Base-by-base conservation (phyloP, 2,113 vertebrate species). In the Elanoides forficatus region DNA sequence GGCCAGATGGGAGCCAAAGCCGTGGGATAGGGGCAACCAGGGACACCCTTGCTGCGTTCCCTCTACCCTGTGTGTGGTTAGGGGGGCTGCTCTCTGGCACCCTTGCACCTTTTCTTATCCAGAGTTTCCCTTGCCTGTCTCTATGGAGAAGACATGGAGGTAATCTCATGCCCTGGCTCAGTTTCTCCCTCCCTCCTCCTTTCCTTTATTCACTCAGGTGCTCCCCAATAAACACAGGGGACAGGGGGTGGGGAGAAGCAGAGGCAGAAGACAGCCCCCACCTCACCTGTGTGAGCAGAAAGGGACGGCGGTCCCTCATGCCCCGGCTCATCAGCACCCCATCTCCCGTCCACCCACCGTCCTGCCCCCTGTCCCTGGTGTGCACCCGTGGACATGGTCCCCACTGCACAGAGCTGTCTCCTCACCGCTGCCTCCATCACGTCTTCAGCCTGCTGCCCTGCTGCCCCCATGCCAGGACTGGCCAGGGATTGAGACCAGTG, bases 261-360 rank as follows among this genome's bases (percentile, higher is more conserved):
- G 23, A 75, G 26, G 20, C 47, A 86, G 43, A 43, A 80, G 25
- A 42, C 26, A 52, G 55, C 8, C 26, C 47, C 20, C 3, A 5
- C 29, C 36, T 84, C 81, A 68, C 23, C 4, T 48, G 5, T 26
- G 13, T 59, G 27, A 81, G 26, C 14, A 83, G 47, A 86, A 81
- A 40, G 32, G 29, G n/a, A 62, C 2, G 1, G 29, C 29, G 13
- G 25, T 50, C 29, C 21, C 22, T 66, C 47, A 48, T 45, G 32
- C 19, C 7, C 32, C 0, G 0, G 30, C 15, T 94, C 50, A 90
- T n/a, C 14, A 53, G 36, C 38, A 79, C 18, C 27, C 30, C 16
- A 70, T 3, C 23, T 67, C 29, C 30, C 8, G 11, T 27, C 4
- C n/a, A 88, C 18, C 26, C n/a, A n/a, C 0, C 0, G 52, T 71